Conservation (phyloP, 2,888 invertebrate species). For the Drosophila colorata region DNA sequence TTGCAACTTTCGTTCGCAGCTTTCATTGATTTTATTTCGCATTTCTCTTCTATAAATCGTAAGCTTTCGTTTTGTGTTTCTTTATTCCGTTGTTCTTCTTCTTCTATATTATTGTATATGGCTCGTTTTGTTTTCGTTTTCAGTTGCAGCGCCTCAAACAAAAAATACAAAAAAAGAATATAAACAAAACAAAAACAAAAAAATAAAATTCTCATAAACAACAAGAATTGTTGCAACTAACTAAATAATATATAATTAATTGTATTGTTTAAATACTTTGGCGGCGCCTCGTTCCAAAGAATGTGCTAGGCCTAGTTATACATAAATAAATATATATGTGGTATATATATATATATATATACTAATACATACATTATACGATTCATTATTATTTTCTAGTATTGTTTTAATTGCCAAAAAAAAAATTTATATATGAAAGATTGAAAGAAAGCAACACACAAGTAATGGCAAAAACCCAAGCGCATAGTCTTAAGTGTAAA, state of each 20-base stretch:
- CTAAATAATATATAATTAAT: constrained; percentile 37
- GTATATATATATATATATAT: constrained; percentile 21
- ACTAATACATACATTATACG: constrained; percentile 27
- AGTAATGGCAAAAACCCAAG: constrained; percentile 14
- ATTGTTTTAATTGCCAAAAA: constrained; percentile 51
- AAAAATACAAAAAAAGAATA: constrained; percentile 14
- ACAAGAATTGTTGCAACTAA: constrained; percentile 34
- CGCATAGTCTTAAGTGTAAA: constrained; percentile 22
- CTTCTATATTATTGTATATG: constrained; percentile 5
- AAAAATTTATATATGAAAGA: neutral
- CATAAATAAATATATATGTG: no score
- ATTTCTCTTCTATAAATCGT: constrained; percentile 46
- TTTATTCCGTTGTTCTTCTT: constrained; percentile 24
- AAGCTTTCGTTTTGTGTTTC: constrained; percentile 62
- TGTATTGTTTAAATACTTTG: constrained; percentile 44
- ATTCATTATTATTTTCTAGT: constrained; percentile 48
- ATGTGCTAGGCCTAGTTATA: constrained; percentile 60
- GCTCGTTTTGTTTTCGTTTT: constrained; percentile 44
- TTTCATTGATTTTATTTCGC: constrained; percentile 53
- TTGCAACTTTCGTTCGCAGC: constrained; percentile 59
- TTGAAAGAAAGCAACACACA: neutral
- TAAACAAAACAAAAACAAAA: neutral
- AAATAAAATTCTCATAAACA: constrained; percentile 10
- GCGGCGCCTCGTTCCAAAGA: constrained; percentile 55
- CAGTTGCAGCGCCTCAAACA: constrained; percentile 48